Base-by-base conservation (phyloP, 2,888 invertebrate species). In the Diplolepis rosae region DNA sequence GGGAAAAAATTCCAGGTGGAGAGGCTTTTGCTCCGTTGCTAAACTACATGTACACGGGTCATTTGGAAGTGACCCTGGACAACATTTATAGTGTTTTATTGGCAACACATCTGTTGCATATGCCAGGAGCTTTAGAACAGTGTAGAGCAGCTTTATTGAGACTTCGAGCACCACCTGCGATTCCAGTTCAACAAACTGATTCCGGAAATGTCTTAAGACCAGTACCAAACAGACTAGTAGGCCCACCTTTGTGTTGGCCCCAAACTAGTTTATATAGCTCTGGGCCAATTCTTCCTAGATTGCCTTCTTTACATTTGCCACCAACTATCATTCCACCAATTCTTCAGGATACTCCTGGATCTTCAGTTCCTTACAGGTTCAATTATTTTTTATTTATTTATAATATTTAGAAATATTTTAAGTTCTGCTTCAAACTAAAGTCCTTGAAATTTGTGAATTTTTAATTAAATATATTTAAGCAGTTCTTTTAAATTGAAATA, bases 1-100 rank as follows among this genome's bases (percentile, higher is more conserved):
- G 0, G 24, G n/a, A 15, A 61, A 24, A 42, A 39, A 39, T 61
- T 70, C 45, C 67, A 88, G 88, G 87, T 74, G 88, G 87, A 4
- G 89, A 90, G 69, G 88, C 89, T 73, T 94, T 94, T 85, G 92
- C 93, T 0, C 92, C 93, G 0, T 88, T 94, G 4, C 88, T 94
- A 39, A 92, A 93, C 24, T 94, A 93, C 89, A 94, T 94, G 93
- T 94, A 94, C 87, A 94, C 94, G 5, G 94, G 94, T 24, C 92
- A 92, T 78, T 87, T 94, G 81, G 93, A 94, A 82, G 89, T 94
- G 28, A 93, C 92, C 77, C 89, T 92, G 75, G 91, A 92, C 71
- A 94, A 94, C 88, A 93, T 94, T 76, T 94, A 94, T 89, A 93
- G 92, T 78, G 93, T 94, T 51, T 88, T 94, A 9, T 86, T 94